phyloP scores from a whole-genome alignment of 2,113 vertebrate genomes.

The Sylvilagus bachmani region DNA sequence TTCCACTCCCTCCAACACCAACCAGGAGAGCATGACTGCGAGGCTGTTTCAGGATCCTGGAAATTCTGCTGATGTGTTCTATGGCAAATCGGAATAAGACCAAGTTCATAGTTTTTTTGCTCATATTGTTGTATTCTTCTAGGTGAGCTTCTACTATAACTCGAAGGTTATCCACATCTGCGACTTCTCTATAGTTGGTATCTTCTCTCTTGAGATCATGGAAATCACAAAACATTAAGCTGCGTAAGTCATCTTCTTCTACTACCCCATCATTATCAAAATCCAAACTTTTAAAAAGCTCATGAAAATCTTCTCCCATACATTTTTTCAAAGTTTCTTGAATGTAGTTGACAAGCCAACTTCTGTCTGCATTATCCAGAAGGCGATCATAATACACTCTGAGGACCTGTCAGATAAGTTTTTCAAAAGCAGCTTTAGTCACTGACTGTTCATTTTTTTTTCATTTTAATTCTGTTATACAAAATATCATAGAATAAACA shows the following conservation, averaged over 20 bases:
- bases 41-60: slow-evolving; percentile 95
- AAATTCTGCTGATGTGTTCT: slow-evolving; percentile 95
- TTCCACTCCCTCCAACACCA: slow-evolving; percentile 95
- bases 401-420: slow-evolving; percentile 88
- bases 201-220: slow-evolving; percentile 93
- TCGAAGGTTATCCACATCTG: slow-evolving; percentile 88
- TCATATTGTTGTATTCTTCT: slow-evolving; percentile 94
- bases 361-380: slow-evolving; percentile 91
- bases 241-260: slow-evolving; percentile 93
- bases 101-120: slow-evolving; percentile 94
- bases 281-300: slow-evolving; percentile 92
- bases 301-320: slow-evolving; percentile 92
- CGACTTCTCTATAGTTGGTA: slow-evolving; percentile 92
- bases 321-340: slow-evolving; percentile 86
- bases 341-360: slow-evolving; percentile 92
- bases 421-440: slow-evolving; percentile 36
- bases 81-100: slow-evolving; percentile 95
- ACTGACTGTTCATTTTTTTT: neutral
- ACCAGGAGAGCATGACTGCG: slow-evolving; percentile 94
- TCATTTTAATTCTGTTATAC: neutral
- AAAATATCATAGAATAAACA: neutral
- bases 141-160: slow-evolving; percentile 91
- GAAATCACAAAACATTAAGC: slow-evolving; percentile 97
- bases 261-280: slow-evolving; percentile 91
- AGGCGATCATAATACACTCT: slow-evolving; percentile 96